Base-by-base conservation (phyloP, 2,888 invertebrate genomes). In the Cepaea hortensis region DNA sequence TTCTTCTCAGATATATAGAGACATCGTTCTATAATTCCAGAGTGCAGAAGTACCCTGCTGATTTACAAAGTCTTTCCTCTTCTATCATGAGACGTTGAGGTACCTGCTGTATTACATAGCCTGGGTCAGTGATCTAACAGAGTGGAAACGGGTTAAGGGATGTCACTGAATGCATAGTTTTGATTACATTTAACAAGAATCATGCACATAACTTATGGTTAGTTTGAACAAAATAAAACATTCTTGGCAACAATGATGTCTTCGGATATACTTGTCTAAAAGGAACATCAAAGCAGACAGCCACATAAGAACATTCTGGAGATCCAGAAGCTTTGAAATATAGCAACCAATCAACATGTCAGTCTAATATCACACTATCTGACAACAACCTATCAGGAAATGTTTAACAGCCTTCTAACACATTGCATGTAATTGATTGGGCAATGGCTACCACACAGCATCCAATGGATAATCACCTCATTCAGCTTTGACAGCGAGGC, bases 401-500 rank as follows among this genome's bases (percentile, higher is more conserved):
- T 50, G 20, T 70, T 11, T 81, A 50, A 81, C 81, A 81, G 3
- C 13, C 3, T 23, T 81, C 65, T 70, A 75, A 77, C 77, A 77
- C 77, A 77, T 23, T 77, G 75, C 81, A 81, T 35, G 4, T 65
- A 68, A 20, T 46, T 35, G 68, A 65, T 48, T 65, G 35, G 50
- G 77, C 48, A 62, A 65, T 35, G 65, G 50, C 77, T 77, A 77
- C 77, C 35, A 77, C 68, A 76, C 61, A 76, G 65, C 77, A 84
- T 77, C 77, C 76, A 68, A 83, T 75, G 55, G 62, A 23, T 72
- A 72, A 70, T 90, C 86, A 91, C 90, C 88, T 90, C 90, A 82
- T 90, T 90, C n/a, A 92, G 89, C 81, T 90, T 91, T 77, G 90
- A 89, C 85, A 91, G 89, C 68, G 91, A 92, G 18, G 90, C 90